A percentile compares a stretch with the other conserved stretches of the same genome.
Conservation (phyloP, 2,797 vertebrate species). For the Dermochelys coriacea region DNA sequence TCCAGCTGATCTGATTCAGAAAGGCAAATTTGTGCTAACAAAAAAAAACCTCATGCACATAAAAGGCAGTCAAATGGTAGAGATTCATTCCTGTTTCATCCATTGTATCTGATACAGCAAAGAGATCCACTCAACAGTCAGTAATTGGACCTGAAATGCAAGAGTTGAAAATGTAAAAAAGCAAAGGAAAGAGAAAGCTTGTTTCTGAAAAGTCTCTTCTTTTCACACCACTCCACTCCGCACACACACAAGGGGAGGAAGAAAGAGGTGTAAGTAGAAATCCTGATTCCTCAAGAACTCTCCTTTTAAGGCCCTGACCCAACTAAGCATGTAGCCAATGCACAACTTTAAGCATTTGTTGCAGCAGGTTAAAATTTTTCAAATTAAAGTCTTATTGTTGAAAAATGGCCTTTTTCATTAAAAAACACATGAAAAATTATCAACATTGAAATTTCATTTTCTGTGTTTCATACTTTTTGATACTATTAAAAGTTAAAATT, state of each 20-base stretch:
- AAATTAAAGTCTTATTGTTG: background rate
- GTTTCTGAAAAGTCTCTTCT: background rate
- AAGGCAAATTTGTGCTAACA: background rate
- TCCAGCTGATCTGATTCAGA: background rate
- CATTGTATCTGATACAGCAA: background rate
- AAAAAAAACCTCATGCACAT: background rate
- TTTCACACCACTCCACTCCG: background rate
- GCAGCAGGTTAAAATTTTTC: background rate
- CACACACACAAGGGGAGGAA: background rate
- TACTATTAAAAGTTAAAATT: background rate
- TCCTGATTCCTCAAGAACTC: background rate
- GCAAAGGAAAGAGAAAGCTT: background rate
- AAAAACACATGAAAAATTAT: background rate
- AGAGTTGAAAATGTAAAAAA: background rate
- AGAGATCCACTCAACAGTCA: background rate
- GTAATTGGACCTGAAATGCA: background rate
- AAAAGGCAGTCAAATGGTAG: background rate
- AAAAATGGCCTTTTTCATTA: background rate
- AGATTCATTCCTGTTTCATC: background rate
- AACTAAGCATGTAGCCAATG: background rate
- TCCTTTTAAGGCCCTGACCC: background rate
- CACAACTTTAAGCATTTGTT: background rate
- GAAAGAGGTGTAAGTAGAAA: background rate
- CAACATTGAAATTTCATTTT: background rate
- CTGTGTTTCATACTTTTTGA: background rate